Base-by-base conservation (phyloP, 2,113 vertebrate species). In the Lampris incognitus region DNA sequence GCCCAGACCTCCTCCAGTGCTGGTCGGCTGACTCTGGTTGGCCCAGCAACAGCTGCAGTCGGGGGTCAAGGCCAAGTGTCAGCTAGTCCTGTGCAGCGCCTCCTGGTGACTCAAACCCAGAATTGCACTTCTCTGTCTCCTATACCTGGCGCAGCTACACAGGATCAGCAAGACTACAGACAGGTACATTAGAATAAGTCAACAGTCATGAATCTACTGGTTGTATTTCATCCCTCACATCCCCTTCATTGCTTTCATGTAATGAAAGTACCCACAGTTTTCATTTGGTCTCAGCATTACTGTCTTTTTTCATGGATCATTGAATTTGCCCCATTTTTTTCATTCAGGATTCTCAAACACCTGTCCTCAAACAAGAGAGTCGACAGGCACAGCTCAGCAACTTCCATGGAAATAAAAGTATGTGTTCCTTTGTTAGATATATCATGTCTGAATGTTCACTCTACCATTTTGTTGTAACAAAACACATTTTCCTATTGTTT, bases 21-120 rank as follows among this genome's bases (percentile, higher is more conserved):
- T 1, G 94, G 92, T 11, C 92, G 95, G 4, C 94, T 97, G 60
- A 94, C 96, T 2, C 92, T 96, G 69, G 94, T 96, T 2, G 97
- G 94, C 85, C 96, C 96, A 0, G 85, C 96, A 41, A 89, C 94
- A 2, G 92, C 94, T 79, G 95, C 87, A 75, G 92, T 94, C 44
- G 86, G 94, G 39, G 92, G 82, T 84, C 95, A 95, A 85, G 91
- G 93, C 79, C 96, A 96, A 36, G 91, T 88, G 56, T 88, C 95
- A 0, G 85, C 90, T 0, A 85, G 93, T 86, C 89, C 91, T 0
- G 94, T 96, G 0, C 97, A 98, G 92, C 96, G 95, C 91, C 95
- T 97, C 91, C 94, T 97, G 73, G 95, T 97, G 93, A 96, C 96
- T 79, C 93, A 94, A 76, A 92, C 93, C 67, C 94, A 95, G 87